Conservation (phyloP, 2,888 invertebrate species). For the Aphodius granarius region DNA sequence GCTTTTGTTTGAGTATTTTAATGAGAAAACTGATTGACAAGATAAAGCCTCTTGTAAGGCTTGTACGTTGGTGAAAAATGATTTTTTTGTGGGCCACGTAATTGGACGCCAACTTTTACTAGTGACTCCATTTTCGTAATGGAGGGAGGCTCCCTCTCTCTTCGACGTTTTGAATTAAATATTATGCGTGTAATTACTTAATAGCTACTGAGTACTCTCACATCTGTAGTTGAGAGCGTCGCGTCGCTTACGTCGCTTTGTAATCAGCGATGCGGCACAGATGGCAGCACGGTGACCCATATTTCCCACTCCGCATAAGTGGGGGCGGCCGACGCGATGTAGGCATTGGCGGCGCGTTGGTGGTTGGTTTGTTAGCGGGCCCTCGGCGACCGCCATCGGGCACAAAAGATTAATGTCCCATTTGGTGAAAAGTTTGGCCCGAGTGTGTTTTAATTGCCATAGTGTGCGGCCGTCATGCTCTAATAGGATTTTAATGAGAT, state of each 20-base stretch:
- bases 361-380: background rate
- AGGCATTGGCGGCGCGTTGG: background rate
- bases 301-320: background rate
- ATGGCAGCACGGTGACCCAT: conserved; percentile 7
- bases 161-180: background rate
- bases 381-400: background rate
- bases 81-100: no score
- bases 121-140: background rate
- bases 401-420: conserved; percentile 14
- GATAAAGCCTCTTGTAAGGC: no score
- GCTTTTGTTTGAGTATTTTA: no score
- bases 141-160: background rate
- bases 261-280: conserved; percentile 11
- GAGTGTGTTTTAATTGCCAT: conserved; percentile 11
- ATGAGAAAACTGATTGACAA: no score
- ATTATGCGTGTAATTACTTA: background rate
- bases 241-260: background rate
- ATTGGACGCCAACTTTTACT: no score
- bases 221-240: background rate
- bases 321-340: background rate
- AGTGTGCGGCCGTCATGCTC: background rate
- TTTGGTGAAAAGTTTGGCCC: conserved; percentile 6
- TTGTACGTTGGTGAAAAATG: no score
- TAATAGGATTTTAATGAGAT: conserved; percentile 5
- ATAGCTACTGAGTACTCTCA: background rate